Percentiles rank a stretch among this genome's conserved stretches.
Conservation (phyloP, 2,797 vertebrate genomes). For the Prunella strophiata region DNA sequence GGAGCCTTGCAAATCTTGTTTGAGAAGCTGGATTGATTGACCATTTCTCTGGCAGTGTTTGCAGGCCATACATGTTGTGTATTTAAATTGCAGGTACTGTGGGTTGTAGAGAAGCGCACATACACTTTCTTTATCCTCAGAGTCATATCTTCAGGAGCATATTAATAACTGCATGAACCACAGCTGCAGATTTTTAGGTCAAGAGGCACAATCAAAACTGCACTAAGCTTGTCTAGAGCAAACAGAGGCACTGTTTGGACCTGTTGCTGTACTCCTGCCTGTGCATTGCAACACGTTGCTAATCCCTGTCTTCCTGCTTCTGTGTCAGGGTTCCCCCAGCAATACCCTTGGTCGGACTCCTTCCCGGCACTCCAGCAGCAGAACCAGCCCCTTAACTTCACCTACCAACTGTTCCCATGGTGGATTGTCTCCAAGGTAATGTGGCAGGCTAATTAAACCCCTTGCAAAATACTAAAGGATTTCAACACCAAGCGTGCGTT, state of each 20-base stretch:
- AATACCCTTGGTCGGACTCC: conserved; percentile 93
- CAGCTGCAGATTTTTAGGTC: background rate
- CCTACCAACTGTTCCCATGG: conserved; percentile 97
- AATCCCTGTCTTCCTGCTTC: conserved; percentile 31
- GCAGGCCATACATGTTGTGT: background rate
- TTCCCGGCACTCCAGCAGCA: conserved; percentile 89
- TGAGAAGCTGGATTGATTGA: background rate
- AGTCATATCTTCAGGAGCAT: background rate
- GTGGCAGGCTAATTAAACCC: conserved; percentile 41
- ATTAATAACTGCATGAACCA: background rate
- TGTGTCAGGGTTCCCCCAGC: conserved; percentile 90
- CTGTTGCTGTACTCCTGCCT: background rate
- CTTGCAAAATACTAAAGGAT: conserved; percentile 27
- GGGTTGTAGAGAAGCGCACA: background rate
- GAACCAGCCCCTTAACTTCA: conserved; percentile 94
- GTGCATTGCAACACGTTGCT: background rate
- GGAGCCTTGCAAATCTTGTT: background rate
- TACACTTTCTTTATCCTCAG: background rate
- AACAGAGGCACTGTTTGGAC: conserved; percentile 11
- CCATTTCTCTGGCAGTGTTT: background rate
- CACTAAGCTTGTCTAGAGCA: background rate
- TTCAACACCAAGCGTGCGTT: background rate
- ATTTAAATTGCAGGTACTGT: background rate
- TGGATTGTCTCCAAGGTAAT: conserved; percentile 96
- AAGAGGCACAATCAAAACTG: background rate